Conservation (phyloP, 2,797 vertebrate species). For the Lagocephalus sceleratus region DNA sequence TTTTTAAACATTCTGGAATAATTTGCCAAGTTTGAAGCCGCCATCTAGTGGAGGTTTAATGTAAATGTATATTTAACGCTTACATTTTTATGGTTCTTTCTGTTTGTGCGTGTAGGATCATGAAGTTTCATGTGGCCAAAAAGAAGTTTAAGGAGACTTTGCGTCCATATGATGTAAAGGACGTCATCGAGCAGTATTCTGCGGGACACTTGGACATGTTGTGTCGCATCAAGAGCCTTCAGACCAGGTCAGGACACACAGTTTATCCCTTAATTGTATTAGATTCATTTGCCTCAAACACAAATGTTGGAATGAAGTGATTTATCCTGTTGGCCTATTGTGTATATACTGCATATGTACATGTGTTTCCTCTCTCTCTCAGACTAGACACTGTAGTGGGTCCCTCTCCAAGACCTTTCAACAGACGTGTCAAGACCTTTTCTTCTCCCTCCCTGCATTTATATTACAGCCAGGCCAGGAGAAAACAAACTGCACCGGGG, state of each 20-base stretch:
- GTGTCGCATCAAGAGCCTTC: slow-evolving; percentile 97
- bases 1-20: slow-evolving; percentile 9
- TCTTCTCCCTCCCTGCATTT: slow-evolving; percentile 72
- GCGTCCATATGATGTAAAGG: slow-evolving; percentile 97
- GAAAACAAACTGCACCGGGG: slow-evolving; percentile 62
- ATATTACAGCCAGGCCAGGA: slow-evolving; percentile 71
- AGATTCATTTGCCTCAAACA: not conserved
- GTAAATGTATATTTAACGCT: not conserved
- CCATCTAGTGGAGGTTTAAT: slow-evolving; percentile 50
- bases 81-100: not conserved
- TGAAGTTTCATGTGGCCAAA: slow-evolving; percentile 98
- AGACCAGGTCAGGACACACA: slow-evolving; percentile 83
- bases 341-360: slow-evolving; percentile 17
- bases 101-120: slow-evolving; percentile 81
- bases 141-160: slow-evolving; percentile 98
- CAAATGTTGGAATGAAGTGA: not conserved
- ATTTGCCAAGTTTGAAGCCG: slow-evolving; percentile 19
- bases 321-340: slow-evolving; percentile 4
- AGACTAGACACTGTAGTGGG: slow-evolving; percentile 75
- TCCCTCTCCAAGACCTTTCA: slow-evolving; percentile 61
- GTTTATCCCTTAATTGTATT: not conserved
- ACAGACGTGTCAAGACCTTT: slow-evolving; percentile 65
- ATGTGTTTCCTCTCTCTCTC: slow-evolving; percentile 52
- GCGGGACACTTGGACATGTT: slow-evolving; percentile 98
- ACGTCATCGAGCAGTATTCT: slow-evolving; percentile 98